Evolutionary conservation across 2,888 invertebrate genomes (phyloP).

Genomic region (Camptogramma bilineatum): DNA sequence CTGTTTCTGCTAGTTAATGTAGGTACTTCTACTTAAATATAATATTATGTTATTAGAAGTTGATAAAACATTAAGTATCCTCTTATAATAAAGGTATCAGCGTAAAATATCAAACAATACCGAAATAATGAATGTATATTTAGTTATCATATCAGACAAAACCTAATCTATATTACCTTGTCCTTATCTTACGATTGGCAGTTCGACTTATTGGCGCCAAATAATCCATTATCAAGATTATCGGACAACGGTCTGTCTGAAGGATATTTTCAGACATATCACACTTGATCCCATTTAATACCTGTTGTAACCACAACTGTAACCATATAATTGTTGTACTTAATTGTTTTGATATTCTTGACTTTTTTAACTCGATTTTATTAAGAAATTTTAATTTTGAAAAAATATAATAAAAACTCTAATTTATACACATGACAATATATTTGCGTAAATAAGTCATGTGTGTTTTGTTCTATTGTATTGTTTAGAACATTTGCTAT

Average conservation of each 20-base stretch:
- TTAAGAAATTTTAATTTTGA: too few species aligned
- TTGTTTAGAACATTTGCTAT: too few species aligned
- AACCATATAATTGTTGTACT: neutral
- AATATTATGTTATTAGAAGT: too few species aligned
- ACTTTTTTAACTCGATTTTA: too few species aligned
- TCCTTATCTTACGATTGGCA: constrained; percentile 47
- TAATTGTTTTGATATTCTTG: too few species aligned
- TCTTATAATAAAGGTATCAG: neutral
- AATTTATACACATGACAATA: too few species aligned
- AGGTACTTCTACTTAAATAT: too few species aligned
- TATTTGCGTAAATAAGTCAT: too few species aligned
- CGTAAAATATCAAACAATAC: neutral
- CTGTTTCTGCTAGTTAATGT: too few species aligned
- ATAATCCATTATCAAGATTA: constrained; percentile 49
- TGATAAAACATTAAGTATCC: too few species aligned
- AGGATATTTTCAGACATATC: constrained; percentile 22
- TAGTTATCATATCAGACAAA: constrained; percentile 25
- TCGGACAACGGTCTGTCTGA: constrained; percentile 24
- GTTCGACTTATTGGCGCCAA: constrained; percentile 67
- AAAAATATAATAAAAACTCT: too few species aligned
- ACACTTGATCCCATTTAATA: constrained; percentile 17
- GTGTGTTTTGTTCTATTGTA: too few species aligned
- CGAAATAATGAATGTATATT: constrained; percentile 8
- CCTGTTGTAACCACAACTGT: neutral
- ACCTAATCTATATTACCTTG: constrained; percentile 44